Evolutionary conservation across 30 jellyfish, hydroid and myxozoan genomes (phyloP).

Genomic region (Hydra vulgaris): DNA sequence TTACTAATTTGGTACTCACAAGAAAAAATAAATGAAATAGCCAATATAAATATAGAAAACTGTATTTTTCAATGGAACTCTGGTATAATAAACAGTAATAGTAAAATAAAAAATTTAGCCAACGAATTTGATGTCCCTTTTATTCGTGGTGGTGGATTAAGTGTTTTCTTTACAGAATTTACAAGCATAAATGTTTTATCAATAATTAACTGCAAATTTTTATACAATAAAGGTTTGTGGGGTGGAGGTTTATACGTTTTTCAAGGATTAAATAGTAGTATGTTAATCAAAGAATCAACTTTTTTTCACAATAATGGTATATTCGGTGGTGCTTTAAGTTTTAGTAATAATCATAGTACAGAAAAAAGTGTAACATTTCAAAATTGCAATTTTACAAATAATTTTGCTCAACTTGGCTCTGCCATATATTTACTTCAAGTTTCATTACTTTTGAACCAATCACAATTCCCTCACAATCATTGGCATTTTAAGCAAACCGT

Average conservation of each 20-base stretch:
- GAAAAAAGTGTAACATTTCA: too few relatives aligned
- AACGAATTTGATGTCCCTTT: conserved; percentile 11
- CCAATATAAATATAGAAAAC: not conserved
- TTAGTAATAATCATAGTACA: too few relatives aligned
- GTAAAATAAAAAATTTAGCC: not conserved
- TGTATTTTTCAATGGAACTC: not conserved
- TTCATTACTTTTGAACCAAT: not conserved
- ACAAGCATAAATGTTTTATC: not conserved
- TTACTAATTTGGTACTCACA: not conserved
- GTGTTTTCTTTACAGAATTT: conserved; percentile 7
- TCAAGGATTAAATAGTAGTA: not conserved
- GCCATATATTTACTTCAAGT: not conserved
- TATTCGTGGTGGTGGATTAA: conserved; percentile 31
- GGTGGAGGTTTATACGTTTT: conserved; percentile 18
- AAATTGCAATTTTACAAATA: too few relatives aligned
- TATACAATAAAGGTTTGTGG: conserved; percentile 11
- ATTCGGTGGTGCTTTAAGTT: too few relatives aligned
- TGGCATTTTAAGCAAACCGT: not conserved
- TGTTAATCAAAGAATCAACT: not conserved
- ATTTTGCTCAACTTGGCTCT: conserved; percentile 16
- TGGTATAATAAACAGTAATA: conserved; percentile 4
- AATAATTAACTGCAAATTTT: conserved; percentile 4
- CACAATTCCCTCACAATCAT: not conserved
- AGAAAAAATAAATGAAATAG: not conserved
- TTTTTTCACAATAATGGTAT: too few relatives aligned